Percentiles rank a stretch among this genome's conserved stretches.
Evolutionary conservation across 2,797 vertebrate genomes (phyloP).

Genomic region (Tangara arthus): DNA sequence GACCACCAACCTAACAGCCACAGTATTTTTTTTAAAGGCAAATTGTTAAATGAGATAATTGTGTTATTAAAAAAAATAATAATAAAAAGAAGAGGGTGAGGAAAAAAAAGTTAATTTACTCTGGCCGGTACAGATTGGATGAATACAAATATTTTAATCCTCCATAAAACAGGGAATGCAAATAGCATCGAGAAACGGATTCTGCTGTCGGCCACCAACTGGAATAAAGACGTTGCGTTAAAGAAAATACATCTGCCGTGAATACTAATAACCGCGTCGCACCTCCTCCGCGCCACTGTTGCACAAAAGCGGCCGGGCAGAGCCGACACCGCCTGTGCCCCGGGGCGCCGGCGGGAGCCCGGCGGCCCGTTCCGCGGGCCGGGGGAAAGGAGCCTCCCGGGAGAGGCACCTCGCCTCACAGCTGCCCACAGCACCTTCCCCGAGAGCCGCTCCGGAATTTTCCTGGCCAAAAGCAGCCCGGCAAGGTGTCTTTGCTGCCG

Average conservation of each 20-base stretch:
- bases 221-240: constrained; percentile 63
- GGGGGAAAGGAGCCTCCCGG: neutral
- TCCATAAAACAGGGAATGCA: constrained; percentile 59
- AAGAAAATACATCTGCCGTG: constrained; percentile 62
- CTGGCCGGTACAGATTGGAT: constrained; percentile 60
- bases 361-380: neutral
- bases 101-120: constrained; percentile 69
- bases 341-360: neutral
- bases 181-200: constrained; percentile 34
- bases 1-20: constrained; percentile 79
- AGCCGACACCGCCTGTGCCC: neutral
- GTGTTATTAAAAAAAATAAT: constrained; percentile 51
- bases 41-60: constrained; percentile 81
- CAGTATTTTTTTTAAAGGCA: constrained; percentile 68
- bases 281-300: neutral
- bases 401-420: neutral
- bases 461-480: neutral
- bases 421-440: neutral
- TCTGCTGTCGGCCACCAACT: constrained; percentile 42
- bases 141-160: constrained; percentile 72
- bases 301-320: constrained; percentile 40
- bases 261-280: constrained; percentile 18
- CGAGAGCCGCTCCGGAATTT: neutral
- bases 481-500: neutral
- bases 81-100: neutral